Evolutionary conservation across 2,113 vertebrate genomes (phyloP), one percentile per base, ranked within the genome.

Genomic region (Onychostoma macrolepis): DNA sequence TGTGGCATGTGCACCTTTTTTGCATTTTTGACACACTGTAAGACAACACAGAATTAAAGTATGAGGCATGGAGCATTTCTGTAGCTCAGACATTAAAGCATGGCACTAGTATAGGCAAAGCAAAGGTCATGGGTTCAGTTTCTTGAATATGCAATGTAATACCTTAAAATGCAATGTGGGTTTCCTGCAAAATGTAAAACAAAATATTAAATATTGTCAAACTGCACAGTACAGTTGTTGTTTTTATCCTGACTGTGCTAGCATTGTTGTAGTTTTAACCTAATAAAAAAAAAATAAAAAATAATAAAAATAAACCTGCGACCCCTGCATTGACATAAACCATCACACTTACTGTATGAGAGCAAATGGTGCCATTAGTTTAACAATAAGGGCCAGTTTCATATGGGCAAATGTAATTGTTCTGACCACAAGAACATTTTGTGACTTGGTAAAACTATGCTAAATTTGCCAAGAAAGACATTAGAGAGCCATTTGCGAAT

Each of bases 401-500:
- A 75, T 45, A 48, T 15, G 72, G 24, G n/a, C 13, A 76, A 28
- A 48, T 79, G 48, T 15, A 83, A 71, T n/a, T 45, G 12, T 65
- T 45, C 80, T 53, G 81, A 50, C 43, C 63, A 67, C 43, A 15
- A 15, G 10, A 71, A 83, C 80, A 81, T 45, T 76, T 76, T 76
- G 41, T 36, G 48, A n/a, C 5, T 65, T 10, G 15, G 1, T 69
- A 71, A 50, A 71, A 71, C 21, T 24, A 50, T 21, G 65, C 19
- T 67, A 17, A 56, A 84, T 36, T 21, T 4, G 4, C 67, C 45
- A 75, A 38, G 82, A 74, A 53, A 56, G 7, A 41, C 50, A 58
- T 84, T 38, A 56, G 48, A 58, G 24, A 75, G 67, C 24, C 48
- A 74, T 84, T 84, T 53, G 45, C 0, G 13, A 56, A 84, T 38